Evolutionary conservation across 2,797 vertebrate species (phyloP).

Genomic region (Cyprinodon diabolis): DNA sequence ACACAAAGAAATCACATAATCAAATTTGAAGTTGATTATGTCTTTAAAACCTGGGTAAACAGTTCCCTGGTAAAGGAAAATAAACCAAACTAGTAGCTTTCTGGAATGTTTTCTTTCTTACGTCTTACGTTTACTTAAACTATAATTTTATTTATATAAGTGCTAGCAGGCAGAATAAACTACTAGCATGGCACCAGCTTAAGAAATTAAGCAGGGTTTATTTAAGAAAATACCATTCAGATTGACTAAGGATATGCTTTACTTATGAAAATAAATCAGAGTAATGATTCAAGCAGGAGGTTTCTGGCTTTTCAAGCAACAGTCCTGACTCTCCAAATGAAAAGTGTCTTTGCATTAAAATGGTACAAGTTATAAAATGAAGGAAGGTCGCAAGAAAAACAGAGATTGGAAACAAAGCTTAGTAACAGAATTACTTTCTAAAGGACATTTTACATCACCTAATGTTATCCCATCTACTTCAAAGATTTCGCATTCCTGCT

Average conservation of each 20-base stretch:
- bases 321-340: not conserved
- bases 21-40: not conserved
- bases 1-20: slow-evolving; percentile 9
- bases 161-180: not conserved
- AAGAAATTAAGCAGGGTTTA: not conserved
- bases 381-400: not conserved
- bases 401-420: not conserved
- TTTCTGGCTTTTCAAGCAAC: not conserved
- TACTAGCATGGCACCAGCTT: not conserved
- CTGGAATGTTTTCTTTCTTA: not conserved
- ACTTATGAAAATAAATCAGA: slow-evolving; percentile 1
- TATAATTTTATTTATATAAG: slow-evolving; percentile 10
- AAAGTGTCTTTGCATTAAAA: slow-evolving; percentile 9
- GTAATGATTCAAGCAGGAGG: not conserved
- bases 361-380: not conserved
- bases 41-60: slow-evolving; percentile 2
- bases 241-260: not conserved
- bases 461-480: not conserved
- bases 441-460: not conserved
- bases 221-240: slow-evolving; percentile 6
- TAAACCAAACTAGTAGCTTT: not conserved
- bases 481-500: not conserved
- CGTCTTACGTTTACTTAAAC: not conserved
- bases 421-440: not conserved
- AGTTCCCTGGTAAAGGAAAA: not conserved